phyloP scores from a whole-genome alignment of 1,140 invertebrate genomes.

The Streblospio benedicti region DNA sequence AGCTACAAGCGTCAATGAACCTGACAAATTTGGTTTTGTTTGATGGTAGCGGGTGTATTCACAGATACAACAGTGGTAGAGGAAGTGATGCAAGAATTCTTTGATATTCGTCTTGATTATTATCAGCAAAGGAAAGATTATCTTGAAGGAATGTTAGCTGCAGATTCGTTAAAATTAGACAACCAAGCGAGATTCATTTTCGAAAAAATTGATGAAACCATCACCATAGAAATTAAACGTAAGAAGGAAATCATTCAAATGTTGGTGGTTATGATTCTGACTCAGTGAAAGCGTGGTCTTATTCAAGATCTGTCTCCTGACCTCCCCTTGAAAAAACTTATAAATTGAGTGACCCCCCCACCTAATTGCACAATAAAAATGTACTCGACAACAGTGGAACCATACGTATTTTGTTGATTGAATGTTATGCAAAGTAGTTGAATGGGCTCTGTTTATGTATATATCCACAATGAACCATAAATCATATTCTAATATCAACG shows the following conservation, averaged over 20 bases:
- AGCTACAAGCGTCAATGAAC: constrained; percentile 73
- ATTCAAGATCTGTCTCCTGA: too few relatives aligned
- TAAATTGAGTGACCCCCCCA: too few relatives aligned
- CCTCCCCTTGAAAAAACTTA: too few relatives aligned
- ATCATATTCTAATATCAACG: too few relatives aligned
- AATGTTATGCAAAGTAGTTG: too few relatives aligned
- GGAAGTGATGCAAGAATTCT: constrained; percentile 82
- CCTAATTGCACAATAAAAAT: too few relatives aligned
- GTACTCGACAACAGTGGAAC: too few relatives aligned
- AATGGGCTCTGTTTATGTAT: too few relatives aligned
- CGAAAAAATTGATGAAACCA: constrained; percentile 88
- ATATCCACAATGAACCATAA: too few relatives aligned
- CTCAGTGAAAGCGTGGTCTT: constrained; percentile 88
- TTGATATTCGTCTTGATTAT: constrained; percentile 65
- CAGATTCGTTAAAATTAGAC: constrained; percentile 79
- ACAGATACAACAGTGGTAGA: constrained; percentile 65
- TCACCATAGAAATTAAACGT: constrained; percentile 92
- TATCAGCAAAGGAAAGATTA: constrained; percentile 86
- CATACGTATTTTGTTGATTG: too few relatives aligned
- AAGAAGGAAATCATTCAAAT: constrained; percentile 80
- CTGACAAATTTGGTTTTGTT: too few relatives aligned
- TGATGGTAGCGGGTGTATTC: constrained; percentile 80
- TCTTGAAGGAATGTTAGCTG: constrained; percentile 78
- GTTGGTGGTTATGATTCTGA: constrained; percentile 85
- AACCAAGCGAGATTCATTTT: constrained; percentile 92